A percentile compares a stretch with the other conserved stretches of the same genome.
Conservation (phyloP, 2,888 invertebrate genomes). For the Ornithoptera priamus region DNA sequence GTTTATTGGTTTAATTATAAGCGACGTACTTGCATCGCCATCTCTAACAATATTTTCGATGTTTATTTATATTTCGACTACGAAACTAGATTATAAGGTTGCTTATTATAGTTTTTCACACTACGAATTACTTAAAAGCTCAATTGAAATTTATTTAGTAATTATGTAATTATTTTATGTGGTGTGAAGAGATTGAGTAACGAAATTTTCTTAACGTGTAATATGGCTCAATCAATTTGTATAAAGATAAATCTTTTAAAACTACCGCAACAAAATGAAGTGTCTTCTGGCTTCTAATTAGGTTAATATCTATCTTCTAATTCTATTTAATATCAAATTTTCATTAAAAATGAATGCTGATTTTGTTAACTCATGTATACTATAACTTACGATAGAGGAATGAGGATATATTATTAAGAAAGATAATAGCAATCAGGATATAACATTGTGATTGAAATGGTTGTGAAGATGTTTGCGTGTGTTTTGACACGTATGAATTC, state of each 20-base stretch:
- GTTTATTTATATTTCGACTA: conserved; percentile 9
- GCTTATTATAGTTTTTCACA: conserved; percentile 16
- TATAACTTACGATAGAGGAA: not conserved
- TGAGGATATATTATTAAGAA: not conserved
- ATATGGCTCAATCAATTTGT: not conserved
- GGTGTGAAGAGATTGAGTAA: conserved; percentile 7
- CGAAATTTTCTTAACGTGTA: not conserved
- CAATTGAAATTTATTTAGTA: not conserved
- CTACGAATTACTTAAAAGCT: not conserved
- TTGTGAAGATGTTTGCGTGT: not conserved
- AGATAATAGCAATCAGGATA: not conserved
- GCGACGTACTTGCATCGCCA: conserved; percentile 21
- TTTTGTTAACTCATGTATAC: not conserved
- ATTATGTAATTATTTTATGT: not conserved
- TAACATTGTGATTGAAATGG: too few relatives aligned
- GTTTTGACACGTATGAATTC: not conserved
- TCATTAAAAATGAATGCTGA: not conserved
- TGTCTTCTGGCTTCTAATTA: not conserved
- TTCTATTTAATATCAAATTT: not conserved
- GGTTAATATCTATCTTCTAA: not conserved
- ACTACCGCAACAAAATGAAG: not conserved
- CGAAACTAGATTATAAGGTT: conserved; percentile 12
- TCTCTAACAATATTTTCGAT: conserved; percentile 23
- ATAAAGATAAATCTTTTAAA: not conserved
- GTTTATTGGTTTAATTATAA: not conserved